These are phyloP conservation scores for Heliconius sara DNA, from an alignment of 2,888 invertebrate species.

Conservation along the genomic window DNA sequence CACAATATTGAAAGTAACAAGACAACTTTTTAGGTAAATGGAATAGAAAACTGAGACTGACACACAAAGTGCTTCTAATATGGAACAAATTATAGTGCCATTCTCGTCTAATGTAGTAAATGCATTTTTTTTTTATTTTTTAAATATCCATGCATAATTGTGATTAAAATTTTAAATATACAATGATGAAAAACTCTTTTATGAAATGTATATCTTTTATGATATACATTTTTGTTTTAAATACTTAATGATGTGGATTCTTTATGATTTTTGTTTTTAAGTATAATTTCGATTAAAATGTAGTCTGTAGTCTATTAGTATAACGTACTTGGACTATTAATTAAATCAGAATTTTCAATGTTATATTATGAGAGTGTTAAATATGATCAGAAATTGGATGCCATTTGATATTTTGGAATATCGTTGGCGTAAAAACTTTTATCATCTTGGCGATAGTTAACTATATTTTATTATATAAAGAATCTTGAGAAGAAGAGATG, in stretches of 20 bases:
- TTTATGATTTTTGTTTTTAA: background rate
- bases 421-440: background rate
- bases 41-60: conserved; percentile 16
- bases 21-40: background rate
- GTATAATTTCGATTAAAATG: background rate
- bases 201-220: background rate
- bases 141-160: background rate
- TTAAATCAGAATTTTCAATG: background rate
- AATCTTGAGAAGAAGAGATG: background rate
- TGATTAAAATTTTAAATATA: background rate
- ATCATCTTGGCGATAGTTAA: background rate
- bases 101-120: background rate
- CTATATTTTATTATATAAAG: background rate
- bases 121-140: background rate
- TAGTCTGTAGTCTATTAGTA: background rate
- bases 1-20: background rate
- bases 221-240: background rate
- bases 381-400: background rate
- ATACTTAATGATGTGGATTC: background rate
- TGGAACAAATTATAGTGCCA: conserved; percentile 12
- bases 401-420: background rate
- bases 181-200: too few species aligned
- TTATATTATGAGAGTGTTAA: background rate
- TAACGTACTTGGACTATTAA: conserved; percentile 8
- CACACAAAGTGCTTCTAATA: conserved; percentile 16